Conservation (phyloP, 2,113 vertebrate species). For the Charina bottae region DNA sequence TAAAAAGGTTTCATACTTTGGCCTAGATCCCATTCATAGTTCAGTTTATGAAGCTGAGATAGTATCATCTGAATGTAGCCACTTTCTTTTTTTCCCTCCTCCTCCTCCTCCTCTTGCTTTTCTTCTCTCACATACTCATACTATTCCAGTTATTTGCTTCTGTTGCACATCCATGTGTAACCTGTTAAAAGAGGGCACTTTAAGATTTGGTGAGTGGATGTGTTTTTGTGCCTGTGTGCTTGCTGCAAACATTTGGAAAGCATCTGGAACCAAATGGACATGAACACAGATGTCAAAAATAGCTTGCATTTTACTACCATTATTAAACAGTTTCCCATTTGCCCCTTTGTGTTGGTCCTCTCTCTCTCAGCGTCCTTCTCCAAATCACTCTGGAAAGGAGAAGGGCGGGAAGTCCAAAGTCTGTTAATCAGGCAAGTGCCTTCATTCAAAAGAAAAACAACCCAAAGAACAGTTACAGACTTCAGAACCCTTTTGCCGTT, state of each 20-base stretch:
- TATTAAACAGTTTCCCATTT: conserved; percentile 85
- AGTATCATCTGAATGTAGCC: neutral
- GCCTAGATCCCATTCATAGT: neutral
- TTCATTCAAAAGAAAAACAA: conserved; percentile 77
- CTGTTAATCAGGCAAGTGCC: conserved; percentile 75
- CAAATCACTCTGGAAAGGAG: conserved; percentile 74
- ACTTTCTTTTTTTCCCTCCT: neutral
- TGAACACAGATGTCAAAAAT: conserved; percentile 86
- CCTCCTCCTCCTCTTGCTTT: neutral
- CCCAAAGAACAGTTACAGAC: conserved; percentile 68
- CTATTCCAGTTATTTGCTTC: conserved; percentile 70
- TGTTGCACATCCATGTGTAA: conserved; percentile 73
- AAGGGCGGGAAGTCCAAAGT: conserved; percentile 70
- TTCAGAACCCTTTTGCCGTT: conserved; percentile 64
- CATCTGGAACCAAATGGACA: conserved; percentile 83
- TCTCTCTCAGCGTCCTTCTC: conserved; percentile 76
- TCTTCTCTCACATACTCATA: neutral
- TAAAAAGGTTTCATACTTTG: neutral
- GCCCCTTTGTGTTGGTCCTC: conserved; percentile 79
- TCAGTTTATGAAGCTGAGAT: neutral
- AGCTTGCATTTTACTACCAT: conserved; percentile 82
- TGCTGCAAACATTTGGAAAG: conserved; percentile 83
- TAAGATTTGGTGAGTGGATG: conserved; percentile 74
- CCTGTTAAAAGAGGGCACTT: conserved; percentile 70
- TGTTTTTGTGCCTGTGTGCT: conserved; percentile 78